Evolutionary conservation across 2,113 vertebrate species (phyloP).

Genomic region (Athene cunicularia): DNA sequence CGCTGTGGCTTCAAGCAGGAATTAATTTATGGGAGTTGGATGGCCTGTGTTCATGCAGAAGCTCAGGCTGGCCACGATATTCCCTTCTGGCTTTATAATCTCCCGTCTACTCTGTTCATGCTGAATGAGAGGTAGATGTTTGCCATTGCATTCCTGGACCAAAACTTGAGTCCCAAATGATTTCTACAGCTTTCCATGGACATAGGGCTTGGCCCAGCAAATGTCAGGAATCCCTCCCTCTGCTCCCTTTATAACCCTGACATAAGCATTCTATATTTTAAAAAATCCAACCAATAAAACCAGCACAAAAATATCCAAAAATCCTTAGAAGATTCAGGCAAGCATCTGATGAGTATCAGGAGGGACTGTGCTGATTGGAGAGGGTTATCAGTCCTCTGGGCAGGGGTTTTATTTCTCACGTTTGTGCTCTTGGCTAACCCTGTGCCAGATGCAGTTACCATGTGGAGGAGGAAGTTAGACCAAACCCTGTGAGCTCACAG

Average conservation of each 20-base stretch:
- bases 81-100: constrained; percentile 32
- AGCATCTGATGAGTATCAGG: background rate
- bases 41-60: background rate
- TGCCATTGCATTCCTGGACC: background rate
- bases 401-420: background rate
- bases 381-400: background rate
- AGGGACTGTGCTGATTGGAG: background rate
- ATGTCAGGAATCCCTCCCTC: background rate
- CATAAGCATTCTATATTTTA: background rate
- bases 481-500: background rate
- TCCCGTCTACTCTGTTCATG: background rate
- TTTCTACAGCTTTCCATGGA: background rate
- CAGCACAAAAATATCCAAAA: background rate
- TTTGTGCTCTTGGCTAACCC: background rate
- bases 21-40: background rate
- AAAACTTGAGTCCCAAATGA: background rate
- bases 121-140: background rate
- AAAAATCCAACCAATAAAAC: accelerated
- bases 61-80: background rate
- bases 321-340: background rate
- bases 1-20: background rate
- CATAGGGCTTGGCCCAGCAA: background rate
- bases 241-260: background rate
- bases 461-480: background rate
- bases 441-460: accelerated